phyloP scores from a whole-genome alignment of 92 coral and sea anemone genomes.

The Bergia sp. region DNA sequence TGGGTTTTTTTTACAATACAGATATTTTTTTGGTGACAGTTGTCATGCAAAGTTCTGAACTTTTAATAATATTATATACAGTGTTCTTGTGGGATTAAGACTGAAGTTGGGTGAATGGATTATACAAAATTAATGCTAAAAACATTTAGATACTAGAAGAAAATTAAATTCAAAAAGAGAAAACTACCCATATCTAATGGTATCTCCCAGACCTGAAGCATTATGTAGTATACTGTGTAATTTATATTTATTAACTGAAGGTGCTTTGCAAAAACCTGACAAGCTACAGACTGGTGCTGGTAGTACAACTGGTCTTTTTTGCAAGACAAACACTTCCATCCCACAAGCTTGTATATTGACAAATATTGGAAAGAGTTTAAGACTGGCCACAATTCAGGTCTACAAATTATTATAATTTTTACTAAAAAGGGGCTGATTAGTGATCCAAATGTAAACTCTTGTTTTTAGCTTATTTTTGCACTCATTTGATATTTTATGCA shows the following conservation, averaged over 20 bases:
- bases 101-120: too few species aligned
- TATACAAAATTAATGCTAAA: too few species aligned
- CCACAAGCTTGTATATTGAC: not conserved
- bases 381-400: not conserved
- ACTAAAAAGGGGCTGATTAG: too few species aligned
- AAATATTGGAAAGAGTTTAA: too few species aligned
- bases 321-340: not conserved
- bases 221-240: not conserved
- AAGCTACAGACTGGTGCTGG: too few species aligned
- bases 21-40: not conserved
- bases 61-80: not conserved
- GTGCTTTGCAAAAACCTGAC: not conserved
- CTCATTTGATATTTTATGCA: not conserved
- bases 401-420: too few species aligned
- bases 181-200: not conserved
- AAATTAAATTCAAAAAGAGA: not conserved
- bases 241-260: too few species aligned
- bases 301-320: not conserved
- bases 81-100: not conserved
- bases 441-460: not conserved
- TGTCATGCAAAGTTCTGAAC: not conserved
- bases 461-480: not conserved
- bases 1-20: not conserved
- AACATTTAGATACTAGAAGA: too few species aligned
- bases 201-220: not conserved